phyloP scores from a whole-genome alignment of 2,113 vertebrate species.

The Pterocles orientalis region DNA sequence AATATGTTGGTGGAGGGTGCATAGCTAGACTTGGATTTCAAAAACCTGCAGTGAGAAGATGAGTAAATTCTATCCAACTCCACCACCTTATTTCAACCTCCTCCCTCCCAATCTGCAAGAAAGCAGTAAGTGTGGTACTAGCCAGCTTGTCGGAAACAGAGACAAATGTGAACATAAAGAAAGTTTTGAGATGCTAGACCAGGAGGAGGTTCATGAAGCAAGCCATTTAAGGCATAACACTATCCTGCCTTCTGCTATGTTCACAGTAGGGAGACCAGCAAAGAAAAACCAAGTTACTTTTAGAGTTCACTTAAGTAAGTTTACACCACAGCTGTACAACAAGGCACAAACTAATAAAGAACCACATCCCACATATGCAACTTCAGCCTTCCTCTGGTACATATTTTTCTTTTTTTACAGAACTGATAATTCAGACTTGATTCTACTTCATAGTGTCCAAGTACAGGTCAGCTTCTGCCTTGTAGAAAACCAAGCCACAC shows the following conservation, averaged over 20 bases:
- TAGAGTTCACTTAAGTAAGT: not conserved
- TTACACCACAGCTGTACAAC: not conserved
- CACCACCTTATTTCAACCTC: not conserved
- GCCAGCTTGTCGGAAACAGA: not conserved
- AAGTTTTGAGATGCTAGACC: not conserved
- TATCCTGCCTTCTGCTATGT: not conserved
- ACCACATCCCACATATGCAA: rapidly evolving
- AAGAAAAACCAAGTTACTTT: not conserved
- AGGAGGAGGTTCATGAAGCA: not conserved
- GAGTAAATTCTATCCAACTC: not conserved
- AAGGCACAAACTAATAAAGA: not conserved
- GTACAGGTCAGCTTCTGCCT: not conserved
- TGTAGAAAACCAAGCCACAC: not conserved
- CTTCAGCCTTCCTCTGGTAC: not conserved
- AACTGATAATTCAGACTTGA: not conserved
- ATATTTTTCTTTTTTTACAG: not conserved
- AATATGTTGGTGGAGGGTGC: not conserved
- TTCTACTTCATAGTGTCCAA: not conserved
- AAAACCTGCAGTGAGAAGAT: not conserved
- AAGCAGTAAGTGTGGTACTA: not conserved
- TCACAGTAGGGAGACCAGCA: rapidly evolving
- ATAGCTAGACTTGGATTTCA: not conserved
- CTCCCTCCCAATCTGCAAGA: not conserved
- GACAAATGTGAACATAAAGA: rapidly evolving
- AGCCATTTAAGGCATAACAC: not conserved